Conservation (phyloP, 2,888 invertebrate genomes). For the Hyposoter didymator region DNA sequence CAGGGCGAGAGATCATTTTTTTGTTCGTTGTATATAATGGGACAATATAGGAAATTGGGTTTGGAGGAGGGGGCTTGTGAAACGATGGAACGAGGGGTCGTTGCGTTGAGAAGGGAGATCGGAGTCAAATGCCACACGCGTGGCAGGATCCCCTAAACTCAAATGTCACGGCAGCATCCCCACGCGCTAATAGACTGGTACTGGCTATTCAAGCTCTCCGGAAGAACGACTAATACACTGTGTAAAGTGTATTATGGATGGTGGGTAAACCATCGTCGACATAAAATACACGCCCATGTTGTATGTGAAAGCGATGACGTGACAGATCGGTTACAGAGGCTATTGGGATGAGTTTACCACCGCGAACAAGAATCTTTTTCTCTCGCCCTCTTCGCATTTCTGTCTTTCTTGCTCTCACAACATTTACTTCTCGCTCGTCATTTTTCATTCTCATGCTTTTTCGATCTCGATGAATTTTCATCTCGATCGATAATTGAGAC, state of each 20-base stretch:
- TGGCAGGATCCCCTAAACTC: conserved; percentile 48
- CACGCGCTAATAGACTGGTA: conserved; percentile 76
- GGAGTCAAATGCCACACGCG: conserved; percentile 80
- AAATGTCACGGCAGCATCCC: conserved; percentile 78
- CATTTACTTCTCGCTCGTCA: background rate
- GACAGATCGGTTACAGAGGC: conserved; percentile 59
- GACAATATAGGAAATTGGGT: conserved; percentile 68
- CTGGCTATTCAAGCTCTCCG: conserved; percentile 54
- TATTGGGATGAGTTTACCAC: conserved; percentile 15
- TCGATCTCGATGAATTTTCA: conserved; percentile 30
- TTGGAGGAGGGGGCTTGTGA: conserved; percentile 37
- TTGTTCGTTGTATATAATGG: conserved; percentile 43
- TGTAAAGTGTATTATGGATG: conserved; percentile 61
- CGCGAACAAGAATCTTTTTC: background rate
- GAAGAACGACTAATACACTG: conserved; percentile 65
- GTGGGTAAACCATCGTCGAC: conserved; percentile 6
- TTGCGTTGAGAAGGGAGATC: conserved; percentile 21
- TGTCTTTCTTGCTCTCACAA: background rate
- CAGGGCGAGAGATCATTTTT: conserved; percentile 53
- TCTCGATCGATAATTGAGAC: conserved; percentile 42
- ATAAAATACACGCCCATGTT: conserved; percentile 58
- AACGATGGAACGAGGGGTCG: conserved; percentile 35
- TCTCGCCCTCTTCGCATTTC: background rate
- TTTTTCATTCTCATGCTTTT: conserved; percentile 19
- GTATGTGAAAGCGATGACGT: conserved; percentile 54